Conservation (phyloP, 2,113 vertebrate genomes). For the Toxotes jaculatrix region DNA sequence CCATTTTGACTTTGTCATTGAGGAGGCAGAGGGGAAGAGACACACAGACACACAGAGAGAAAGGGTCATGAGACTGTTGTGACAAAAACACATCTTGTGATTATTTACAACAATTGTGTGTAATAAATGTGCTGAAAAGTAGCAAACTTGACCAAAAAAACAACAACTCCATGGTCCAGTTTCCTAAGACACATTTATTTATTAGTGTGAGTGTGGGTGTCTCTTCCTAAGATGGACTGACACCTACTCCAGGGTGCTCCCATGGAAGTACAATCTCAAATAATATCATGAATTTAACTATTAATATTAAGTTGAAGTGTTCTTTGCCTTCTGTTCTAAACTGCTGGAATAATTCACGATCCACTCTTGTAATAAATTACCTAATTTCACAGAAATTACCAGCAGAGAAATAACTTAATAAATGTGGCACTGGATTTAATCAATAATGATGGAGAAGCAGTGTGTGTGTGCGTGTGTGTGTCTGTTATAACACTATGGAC, state of each 20-base stretch:
- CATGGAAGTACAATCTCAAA: not conserved
- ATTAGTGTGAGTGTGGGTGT: slow-evolving; percentile 8
- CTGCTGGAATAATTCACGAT: not conserved
- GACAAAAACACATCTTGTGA: slow-evolving; percentile 21
- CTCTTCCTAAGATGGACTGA: not conserved
- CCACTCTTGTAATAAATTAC: not conserved
- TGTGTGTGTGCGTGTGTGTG: not conserved
- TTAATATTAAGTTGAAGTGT: slow-evolving; percentile 11
- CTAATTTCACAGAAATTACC: slow-evolving; percentile 2
- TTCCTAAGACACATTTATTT: not conserved
- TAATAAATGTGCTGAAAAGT: not conserved
- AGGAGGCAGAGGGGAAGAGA: slow-evolving; percentile 48
- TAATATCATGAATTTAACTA: slow-evolving; percentile 1
- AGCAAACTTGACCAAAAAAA: not conserved
- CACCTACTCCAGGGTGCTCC: not conserved
- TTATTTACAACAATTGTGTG: slow-evolving; percentile 20
- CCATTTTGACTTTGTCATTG: slow-evolving; percentile 81
- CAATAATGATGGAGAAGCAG: slow-evolving; percentile 28
- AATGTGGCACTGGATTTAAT: slow-evolving; percentile 22
- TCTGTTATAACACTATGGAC: not conserved
- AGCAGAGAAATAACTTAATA: slow-evolving; percentile 7
- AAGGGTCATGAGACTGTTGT: slow-evolving; percentile 20
- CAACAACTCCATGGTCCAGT: not conserved
- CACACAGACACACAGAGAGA: slow-evolving; percentile 15
- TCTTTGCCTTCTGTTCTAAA: slow-evolving; percentile 13